A percentile compares a stretch with the other conserved stretches of the same genome.
Conservation (phyloP, 1,140 invertebrate species). For the Rhyzopertha dominica region DNA sequence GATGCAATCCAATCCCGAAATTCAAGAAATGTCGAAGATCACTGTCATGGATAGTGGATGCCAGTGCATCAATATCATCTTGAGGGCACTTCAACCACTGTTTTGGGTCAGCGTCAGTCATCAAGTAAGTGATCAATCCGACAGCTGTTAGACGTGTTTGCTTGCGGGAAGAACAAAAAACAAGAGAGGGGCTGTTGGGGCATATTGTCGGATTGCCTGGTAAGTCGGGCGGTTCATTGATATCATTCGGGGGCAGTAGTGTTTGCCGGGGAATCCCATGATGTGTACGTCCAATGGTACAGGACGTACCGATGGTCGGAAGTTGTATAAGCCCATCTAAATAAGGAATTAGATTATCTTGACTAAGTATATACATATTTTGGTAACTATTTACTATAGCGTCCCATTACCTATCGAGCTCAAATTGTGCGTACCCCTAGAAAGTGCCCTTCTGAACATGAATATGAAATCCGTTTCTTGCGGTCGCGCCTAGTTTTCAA, state of each 20-base stretch:
- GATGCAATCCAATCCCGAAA: conserved; percentile 98
- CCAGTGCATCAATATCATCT: conserved; percentile 75
- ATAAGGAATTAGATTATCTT: too few species aligned
- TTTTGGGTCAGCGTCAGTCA: conserved; percentile 86
- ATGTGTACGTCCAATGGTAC: conserved; percentile 97
- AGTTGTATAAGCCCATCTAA: conserved; percentile 92
- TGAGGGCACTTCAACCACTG: conserved; percentile 92
- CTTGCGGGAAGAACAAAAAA: conserved; percentile 96
- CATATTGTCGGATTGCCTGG: conserved; percentile 90
- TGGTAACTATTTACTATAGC: too few species aligned
- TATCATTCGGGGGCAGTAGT: conserved; percentile 99
- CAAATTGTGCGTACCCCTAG: too few species aligned
- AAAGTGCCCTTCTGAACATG: too few species aligned
- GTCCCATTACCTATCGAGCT: too few species aligned
- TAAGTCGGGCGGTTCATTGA: conserved; percentile 99
- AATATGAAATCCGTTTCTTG: too few species aligned
- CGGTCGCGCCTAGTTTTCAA: too few species aligned
- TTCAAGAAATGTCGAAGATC: conserved; percentile 91
- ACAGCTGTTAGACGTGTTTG: conserved; percentile 96
- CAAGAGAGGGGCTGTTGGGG: conserved; percentile 83
- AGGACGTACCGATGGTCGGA: conserved; percentile 93
- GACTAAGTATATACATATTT: too few species aligned
- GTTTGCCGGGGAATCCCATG: conserved; percentile 88
- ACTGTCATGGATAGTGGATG: conserved; percentile 58
- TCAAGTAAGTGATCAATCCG: conserved; percentile 91